Percentiles rank a stretch among this genome's conserved stretches.
These are phyloP conservation scores for Recurvirostra avosetta DNA, from an alignment of 2,113 vertebrate species.

Conservation along the genomic window DNA sequence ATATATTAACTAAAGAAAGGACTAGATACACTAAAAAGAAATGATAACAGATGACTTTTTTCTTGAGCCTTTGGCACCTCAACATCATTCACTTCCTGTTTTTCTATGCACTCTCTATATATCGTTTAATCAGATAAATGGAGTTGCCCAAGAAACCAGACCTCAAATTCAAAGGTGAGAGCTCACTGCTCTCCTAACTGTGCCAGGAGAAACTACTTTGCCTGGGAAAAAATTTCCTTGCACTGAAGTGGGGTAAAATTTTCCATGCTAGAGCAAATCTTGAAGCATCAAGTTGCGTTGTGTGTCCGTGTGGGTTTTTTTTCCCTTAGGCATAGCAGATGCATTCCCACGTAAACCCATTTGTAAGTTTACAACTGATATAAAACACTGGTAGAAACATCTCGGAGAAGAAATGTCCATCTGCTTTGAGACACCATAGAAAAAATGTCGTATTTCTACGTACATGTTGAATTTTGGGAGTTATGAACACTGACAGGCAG, in stretches of 20 bases:
- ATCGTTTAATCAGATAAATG: neutral
- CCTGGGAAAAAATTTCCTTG: neutral
- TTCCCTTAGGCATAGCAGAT: neutral
- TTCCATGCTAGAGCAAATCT: neutral
- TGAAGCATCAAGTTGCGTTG: neutral
- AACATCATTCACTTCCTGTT: neutral
- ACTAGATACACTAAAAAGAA: neutral
- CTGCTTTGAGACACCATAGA: neutral
- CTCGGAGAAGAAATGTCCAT: neutral
- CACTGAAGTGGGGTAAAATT: neutral
- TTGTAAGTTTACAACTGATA: neutral
- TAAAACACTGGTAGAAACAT: neutral
- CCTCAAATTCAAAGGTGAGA: neutral
- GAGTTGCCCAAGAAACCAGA: neutral
- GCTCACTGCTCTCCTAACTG: neutral
- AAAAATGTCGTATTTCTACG: neutral
- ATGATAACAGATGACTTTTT: neutral
- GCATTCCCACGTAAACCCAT: accelerated
- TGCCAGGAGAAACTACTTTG: neutral
- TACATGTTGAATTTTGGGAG: neutral
- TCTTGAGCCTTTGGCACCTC: neutral
- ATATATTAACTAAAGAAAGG: neutral
- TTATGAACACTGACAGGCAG: neutral
- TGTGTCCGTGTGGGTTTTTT: neutral
- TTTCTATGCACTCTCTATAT: neutral